phyloP scores from a whole-genome alignment of 2,888 invertebrate species.

The Tetheella fluctuosa region DNA sequence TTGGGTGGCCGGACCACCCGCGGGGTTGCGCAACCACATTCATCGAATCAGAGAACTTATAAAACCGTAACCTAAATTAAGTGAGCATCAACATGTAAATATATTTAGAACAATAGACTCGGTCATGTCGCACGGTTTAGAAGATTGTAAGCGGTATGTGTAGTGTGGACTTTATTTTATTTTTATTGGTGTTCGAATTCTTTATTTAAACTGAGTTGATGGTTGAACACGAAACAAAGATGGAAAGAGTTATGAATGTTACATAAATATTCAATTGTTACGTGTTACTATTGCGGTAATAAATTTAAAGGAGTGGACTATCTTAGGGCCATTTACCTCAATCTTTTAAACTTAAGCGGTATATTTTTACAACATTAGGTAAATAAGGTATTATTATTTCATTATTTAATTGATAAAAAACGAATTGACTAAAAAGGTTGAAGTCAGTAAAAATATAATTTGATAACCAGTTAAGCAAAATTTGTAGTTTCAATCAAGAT shows the following conservation, averaged over 20 bases:
- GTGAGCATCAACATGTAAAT: conserved; percentile 60
- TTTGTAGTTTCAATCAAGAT: background rate
- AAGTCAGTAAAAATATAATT: background rate
- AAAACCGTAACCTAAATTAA: conserved; percentile 57
- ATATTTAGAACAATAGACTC: conserved; percentile 53
- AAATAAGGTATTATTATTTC: too few relatives aligned
- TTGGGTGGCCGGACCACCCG: conserved; percentile 68
- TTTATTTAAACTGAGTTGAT: background rate
- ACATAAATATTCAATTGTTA: background rate
- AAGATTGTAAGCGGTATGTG: conserved; percentile 24
- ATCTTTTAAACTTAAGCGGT: too few relatives aligned
- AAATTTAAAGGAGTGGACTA: background rate
- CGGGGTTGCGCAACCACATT: conserved; percentile 37
- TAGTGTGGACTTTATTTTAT: conserved; percentile 17
- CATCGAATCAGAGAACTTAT: conserved; percentile 18
- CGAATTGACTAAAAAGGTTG: background rate
- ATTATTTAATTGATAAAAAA: too few relatives aligned
- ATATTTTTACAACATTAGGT: too few relatives aligned
- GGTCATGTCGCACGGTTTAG: conserved; percentile 39
- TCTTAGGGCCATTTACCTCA: too few relatives aligned
- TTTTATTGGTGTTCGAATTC: conserved; percentile 26
- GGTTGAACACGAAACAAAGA: background rate
- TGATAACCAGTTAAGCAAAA: background rate
- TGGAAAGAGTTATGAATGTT: background rate
- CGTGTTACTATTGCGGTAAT: background rate